phyloP scores from a whole-genome alignment of 1,140 invertebrate species.

The Scaptodrosophila lebanonensis region DNA sequence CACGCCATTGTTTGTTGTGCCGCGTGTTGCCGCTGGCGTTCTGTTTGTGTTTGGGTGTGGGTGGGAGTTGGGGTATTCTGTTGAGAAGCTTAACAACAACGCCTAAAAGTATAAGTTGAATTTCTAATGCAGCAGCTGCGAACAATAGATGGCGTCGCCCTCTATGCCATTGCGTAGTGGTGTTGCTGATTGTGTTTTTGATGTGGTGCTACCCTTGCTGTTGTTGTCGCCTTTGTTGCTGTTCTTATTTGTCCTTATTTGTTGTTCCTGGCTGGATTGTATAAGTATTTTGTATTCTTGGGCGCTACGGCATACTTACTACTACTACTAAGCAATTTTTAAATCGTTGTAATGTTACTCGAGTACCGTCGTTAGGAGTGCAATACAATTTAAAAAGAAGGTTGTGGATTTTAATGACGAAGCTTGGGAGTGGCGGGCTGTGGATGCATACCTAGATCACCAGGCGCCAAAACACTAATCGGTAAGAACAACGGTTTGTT shows the following conservation, averaged over 20 bases:
- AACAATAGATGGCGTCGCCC: no score
- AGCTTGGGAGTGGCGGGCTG: no score
- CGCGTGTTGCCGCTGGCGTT: not conserved
- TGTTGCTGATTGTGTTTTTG: constrained; percentile 57
- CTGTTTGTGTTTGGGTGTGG: constrained; percentile 6
- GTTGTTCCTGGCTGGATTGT: constrained; percentile 42
- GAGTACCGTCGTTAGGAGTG: no score
- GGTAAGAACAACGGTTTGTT: no score
- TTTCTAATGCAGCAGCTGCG: constrained; percentile 72
- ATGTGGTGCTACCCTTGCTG: no score
- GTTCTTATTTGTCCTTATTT: constrained; percentile 28
- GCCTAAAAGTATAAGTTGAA: constrained; percentile 71
- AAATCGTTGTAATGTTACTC: constrained; percentile 40
- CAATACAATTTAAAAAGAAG: no score
- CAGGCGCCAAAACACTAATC: no score
- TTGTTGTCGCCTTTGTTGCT: constrained; percentile 31
- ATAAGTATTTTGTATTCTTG: constrained; percentile 1
- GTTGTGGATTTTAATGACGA: no score
- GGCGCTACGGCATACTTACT: constrained; percentile 42
- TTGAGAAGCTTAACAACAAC: constrained; percentile 20
- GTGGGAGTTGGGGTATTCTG: no score
- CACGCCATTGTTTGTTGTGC: constrained; percentile 57
- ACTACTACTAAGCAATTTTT: constrained; percentile 46
- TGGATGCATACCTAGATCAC: no score
- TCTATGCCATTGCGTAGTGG: constrained; percentile 20